phyloP scores from a whole-genome alignment of 2,888 invertebrate genomes.

The Periphyllus acericola region DNA sequence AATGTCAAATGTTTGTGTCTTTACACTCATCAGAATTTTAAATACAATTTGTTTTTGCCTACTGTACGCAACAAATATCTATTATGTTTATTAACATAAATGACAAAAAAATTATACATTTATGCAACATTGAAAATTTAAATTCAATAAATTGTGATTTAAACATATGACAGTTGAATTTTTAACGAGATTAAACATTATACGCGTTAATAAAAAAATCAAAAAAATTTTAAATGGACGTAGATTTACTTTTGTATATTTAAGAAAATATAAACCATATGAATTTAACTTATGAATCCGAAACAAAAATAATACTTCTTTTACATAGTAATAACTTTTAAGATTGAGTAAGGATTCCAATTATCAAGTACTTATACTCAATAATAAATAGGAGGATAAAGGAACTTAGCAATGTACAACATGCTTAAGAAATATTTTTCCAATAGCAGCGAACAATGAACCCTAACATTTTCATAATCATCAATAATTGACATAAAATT shows the following conservation, averaged over 20 bases:
- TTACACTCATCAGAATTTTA: neutral
- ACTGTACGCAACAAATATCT: neutral
- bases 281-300: neutral
- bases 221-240: no score
- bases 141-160: neutral
- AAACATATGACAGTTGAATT: neutral
- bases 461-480: neutral
- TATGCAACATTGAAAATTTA: neutral
- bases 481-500: neutral
- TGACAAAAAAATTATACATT: neutral
- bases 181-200: neutral
- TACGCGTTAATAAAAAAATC: no score
- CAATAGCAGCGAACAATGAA: neutral
- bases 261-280: neutral
- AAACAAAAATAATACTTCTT: neutral
- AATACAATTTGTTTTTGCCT: constrained; percentile 11
- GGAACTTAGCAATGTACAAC: neutral
- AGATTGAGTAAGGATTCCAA: neutral
- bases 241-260: no score
- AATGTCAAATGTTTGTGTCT: no score
- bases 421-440: neutral
- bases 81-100: neutral
- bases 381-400: neutral
- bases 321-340: neutral
- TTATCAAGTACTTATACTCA: neutral